These are phyloP conservation scores for Thermophis baileyi DNA, from an alignment of 2,113 vertebrate species.

Conservation along the genomic window DNA sequence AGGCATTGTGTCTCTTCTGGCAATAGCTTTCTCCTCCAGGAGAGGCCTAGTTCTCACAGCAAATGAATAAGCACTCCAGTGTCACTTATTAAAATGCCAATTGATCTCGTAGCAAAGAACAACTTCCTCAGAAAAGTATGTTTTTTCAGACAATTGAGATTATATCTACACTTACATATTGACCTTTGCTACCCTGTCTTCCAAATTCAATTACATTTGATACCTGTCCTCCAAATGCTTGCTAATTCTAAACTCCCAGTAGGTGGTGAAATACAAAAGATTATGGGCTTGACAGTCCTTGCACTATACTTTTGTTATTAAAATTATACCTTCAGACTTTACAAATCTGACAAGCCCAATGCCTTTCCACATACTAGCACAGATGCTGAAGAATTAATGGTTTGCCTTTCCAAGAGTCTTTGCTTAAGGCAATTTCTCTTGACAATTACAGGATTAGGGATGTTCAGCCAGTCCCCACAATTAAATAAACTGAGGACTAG, in stretches of 20 bases:
- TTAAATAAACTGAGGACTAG: conserved; percentile 42
- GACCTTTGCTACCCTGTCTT: not conserved
- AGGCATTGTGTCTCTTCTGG: not conserved
- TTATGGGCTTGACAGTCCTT: conserved; percentile 39
- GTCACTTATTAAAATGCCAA: not conserved
- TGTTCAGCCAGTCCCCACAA: conserved; percentile 44
- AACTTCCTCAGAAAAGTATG: not conserved
- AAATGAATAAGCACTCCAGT: not conserved
- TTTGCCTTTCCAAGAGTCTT: conserved; percentile 55
- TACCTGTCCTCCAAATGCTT: not conserved
- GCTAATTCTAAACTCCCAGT: conserved; percentile 16
- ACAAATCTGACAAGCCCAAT: conserved; percentile 42
- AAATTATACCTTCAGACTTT: conserved; percentile 46
- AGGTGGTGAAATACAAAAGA: not conserved
- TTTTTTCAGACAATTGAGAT: not conserved
- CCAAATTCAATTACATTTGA: not conserved
- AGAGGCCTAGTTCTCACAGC: not conserved
- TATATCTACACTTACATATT: not conserved
- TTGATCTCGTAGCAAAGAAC: not conserved
- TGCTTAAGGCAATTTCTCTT: conserved; percentile 46
- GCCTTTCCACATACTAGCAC: conserved; percentile 23
- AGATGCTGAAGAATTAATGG: conserved; percentile 58
- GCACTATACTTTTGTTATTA: conserved; percentile 17
- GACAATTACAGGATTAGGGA: conserved; percentile 47
- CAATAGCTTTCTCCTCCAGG: not conserved